Evolutionary conservation across 2,113 vertebrate genomes (phyloP).

Genomic region (Platysternon megacephalum): DNA sequence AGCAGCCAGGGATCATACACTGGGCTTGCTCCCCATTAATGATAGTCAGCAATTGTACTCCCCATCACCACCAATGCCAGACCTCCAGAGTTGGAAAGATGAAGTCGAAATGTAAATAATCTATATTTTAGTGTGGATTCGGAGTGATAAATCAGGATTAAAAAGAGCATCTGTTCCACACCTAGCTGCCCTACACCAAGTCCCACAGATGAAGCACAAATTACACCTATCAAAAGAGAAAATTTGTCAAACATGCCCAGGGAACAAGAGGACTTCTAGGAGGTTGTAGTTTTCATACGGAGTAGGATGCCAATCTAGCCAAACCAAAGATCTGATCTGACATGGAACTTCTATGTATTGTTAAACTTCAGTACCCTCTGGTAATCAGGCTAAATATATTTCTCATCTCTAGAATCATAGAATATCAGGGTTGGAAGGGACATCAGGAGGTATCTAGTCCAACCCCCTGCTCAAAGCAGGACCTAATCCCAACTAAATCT

Average conservation of each 20-base stretch:
- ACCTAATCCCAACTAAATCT: too few species aligned
- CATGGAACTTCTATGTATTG: background rate
- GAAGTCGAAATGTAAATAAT: background rate
- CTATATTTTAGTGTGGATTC: accelerated
- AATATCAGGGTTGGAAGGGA: too few species aligned
- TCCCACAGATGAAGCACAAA: background rate
- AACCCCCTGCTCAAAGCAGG: too few species aligned
- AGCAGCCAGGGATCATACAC: background rate
- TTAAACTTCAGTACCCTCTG: background rate
- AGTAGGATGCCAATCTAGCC: background rate
- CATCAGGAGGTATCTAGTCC: too few species aligned
- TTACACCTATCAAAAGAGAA: background rate
- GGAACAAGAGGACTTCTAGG: background rate
- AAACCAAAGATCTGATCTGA: background rate
- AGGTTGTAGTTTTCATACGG: background rate
- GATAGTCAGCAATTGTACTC: background rate
- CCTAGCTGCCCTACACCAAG: background rate
- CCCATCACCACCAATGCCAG: background rate
- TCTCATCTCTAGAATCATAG: too few species aligned
- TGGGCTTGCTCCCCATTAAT: accelerated
- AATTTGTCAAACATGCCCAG: background rate
- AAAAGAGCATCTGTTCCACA: background rate
- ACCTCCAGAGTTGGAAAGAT: background rate
- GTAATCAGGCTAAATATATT: accelerated
- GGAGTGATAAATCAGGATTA: background rate